These are phyloP conservation scores for Cryptomyrus ogoouensis DNA, from an alignment of 2,113 vertebrate species.

Conservation along the genomic window DNA sequence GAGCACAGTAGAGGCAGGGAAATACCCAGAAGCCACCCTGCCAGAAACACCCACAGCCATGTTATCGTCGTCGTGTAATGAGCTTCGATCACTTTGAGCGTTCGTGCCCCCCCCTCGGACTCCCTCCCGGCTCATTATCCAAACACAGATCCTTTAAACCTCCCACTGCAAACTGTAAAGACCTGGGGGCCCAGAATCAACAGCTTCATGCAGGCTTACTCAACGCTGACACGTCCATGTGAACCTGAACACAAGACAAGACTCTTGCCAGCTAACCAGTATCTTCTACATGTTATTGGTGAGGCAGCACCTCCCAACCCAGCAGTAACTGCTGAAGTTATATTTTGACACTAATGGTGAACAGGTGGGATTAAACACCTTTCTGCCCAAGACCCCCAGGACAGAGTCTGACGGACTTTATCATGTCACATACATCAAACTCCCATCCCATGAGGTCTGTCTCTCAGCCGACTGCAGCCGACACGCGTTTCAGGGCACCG, in stretches of 20 bases:
- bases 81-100: background rate
- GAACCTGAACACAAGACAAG: background rate
- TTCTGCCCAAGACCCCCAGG: background rate
- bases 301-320: background rate
- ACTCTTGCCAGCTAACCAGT: background rate
- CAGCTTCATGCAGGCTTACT: background rate
- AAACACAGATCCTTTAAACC: background rate
- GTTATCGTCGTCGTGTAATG: background rate
- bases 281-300: background rate
- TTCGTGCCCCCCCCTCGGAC: background rate
- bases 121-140: background rate
- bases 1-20: background rate
- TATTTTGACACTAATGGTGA: background rate
- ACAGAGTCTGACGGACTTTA: background rate
- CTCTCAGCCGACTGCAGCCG: background rate
- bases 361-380: background rate
- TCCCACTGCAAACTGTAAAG: background rate
- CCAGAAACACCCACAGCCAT: background rate
- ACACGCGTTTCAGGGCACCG: background rate
- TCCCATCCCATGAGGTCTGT: background rate
- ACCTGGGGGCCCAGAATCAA: background rate
- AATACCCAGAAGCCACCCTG: background rate
- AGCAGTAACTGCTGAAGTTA: background rate
- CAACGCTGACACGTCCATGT: background rate
- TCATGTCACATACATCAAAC: background rate